Evolutionary conservation across 2,888 invertebrate genomes (phyloP), one percentile per base, ranked within the genome.

Genomic region (Agrochola lota): DNA sequence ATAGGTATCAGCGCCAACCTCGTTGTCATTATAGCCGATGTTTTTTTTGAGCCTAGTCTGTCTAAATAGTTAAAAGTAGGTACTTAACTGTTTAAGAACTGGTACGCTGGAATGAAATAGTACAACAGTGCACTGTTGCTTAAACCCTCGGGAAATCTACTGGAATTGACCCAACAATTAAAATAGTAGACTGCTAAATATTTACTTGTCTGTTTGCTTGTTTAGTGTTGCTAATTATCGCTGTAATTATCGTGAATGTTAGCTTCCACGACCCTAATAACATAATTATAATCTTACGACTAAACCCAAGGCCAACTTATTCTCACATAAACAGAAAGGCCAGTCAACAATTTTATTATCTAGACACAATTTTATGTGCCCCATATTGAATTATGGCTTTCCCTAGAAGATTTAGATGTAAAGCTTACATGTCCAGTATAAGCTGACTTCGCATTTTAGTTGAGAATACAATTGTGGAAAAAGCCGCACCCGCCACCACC

Each of bases 291-390:
- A 60, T 78, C 20, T 60, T 17, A 43, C 6, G 6, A 63, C 2
- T 8, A 26, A 30, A 43, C 40, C n/a, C 49, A 74, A 81, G 63
- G 81, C 17, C 52, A 43, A 55, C 20, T 1, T 12, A 62, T 40
- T 35, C 12, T 30, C 40, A 59, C 26, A 68, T 52, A 60, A 52
- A 26, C 1, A 68, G 35, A 52, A 82, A 59, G 72, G 66, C 23
- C 67, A 72, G 64, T 62, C 73, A 64, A 79, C 52, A 75, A 55
- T 64, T 79, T 84, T 84, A 73, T 63, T 73, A 74, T 30, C 43
- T 20, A 46, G 20, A 74, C 20, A 83, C 62, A 40, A 66, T 49
- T 81, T 77, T 70, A 72, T 72, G 30, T 60, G 40, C 43, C 30
- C 57, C 67, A 46, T 68, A 78, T 70, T 73, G 55, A 84, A 70